Evolutionary conservation across 2,797 vertebrate genomes (phyloP).

Genomic region (Girardinus metallicus): DNA sequence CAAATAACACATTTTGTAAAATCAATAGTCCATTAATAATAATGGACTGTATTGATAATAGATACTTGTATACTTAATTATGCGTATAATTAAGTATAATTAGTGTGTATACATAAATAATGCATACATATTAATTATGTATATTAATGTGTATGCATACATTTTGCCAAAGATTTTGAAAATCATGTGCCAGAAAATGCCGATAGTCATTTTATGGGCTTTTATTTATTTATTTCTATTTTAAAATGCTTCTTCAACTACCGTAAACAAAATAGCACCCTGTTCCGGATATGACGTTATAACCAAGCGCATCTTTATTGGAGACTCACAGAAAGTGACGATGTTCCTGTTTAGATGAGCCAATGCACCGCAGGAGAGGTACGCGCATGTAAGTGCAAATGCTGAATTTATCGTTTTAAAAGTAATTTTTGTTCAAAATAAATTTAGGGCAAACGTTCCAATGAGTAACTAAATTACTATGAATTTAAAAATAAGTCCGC

Average conservation of each 20-base stretch:
- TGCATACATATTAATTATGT: too few species aligned
- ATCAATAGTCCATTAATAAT: background rate
- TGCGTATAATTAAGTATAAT: too few species aligned
- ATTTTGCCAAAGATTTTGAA: background rate
- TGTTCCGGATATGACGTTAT: slow-evolving; percentile 49
- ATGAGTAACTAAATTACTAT: accelerated
- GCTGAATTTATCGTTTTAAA: background rate
- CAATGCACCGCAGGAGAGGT: slow-evolving; percentile 61
- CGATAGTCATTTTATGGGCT: background rate
- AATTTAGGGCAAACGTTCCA: accelerated
- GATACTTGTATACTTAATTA: too few species aligned
- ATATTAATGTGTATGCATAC: too few species aligned
- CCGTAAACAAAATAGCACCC: accelerated
- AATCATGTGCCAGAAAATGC: background rate
- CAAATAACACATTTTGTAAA: background rate
- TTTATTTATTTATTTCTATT: background rate
- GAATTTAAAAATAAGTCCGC: accelerated
- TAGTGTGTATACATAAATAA: too few species aligned
- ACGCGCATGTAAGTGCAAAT: slow-evolving; percentile 63
- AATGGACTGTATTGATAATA: too few species aligned
- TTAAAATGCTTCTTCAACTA: background rate
- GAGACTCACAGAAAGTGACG: slow-evolving; percentile 21
- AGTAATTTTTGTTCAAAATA: accelerated
- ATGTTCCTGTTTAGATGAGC: background rate
- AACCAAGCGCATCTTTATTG: slow-evolving; percentile 30